Evolutionary conservation across 2,888 invertebrate genomes (phyloP).

Genomic region (Entomobrya multifasciata): DNA sequence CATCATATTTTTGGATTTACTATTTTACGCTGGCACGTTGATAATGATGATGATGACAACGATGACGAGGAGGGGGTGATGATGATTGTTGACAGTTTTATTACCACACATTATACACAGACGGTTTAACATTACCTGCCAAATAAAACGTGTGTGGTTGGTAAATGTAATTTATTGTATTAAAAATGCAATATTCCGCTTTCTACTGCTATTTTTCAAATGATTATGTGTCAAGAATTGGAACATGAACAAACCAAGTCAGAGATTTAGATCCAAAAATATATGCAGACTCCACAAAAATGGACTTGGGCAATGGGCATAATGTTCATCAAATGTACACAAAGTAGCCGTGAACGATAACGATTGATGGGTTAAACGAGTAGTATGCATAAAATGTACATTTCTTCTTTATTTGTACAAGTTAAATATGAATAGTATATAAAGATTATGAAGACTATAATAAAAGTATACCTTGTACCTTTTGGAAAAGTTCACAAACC

Average conservation of each 20-base stretch:
- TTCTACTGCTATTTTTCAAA: too few relatives aligned
- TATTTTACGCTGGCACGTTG: conserved; percentile 6
- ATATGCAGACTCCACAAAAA: conserved; percentile 20
- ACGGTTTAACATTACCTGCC: conserved; percentile 28
- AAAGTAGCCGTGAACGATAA: too few relatives aligned
- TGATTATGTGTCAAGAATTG: conserved; percentile 33
- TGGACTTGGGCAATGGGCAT: too few relatives aligned
- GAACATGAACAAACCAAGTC: conserved; percentile 36
- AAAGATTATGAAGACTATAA: too few relatives aligned
- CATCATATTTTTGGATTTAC: background rate
- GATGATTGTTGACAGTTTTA: conserved; percentile 67
- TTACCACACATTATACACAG: conserved; percentile 30
- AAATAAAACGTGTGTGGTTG: background rate
- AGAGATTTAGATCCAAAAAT: too few relatives aligned
- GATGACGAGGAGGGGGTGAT: background rate
- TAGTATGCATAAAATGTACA: background rate
- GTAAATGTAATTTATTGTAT: too few relatives aligned
- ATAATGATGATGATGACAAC: conserved; percentile 15
- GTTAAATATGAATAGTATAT: too few relatives aligned
- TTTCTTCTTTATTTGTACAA: too few relatives aligned
- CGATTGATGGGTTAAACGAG: background rate
- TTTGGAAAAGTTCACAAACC: too few relatives aligned
- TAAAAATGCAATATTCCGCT: too few relatives aligned
- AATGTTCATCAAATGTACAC: too few relatives aligned
- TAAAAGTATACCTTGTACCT: too few relatives aligned